Evolutionary conservation across 1,140 invertebrate species (phyloP), one percentile per base, ranked within the genome.

Genomic region (Sitodiplosis mosellana): DNA sequence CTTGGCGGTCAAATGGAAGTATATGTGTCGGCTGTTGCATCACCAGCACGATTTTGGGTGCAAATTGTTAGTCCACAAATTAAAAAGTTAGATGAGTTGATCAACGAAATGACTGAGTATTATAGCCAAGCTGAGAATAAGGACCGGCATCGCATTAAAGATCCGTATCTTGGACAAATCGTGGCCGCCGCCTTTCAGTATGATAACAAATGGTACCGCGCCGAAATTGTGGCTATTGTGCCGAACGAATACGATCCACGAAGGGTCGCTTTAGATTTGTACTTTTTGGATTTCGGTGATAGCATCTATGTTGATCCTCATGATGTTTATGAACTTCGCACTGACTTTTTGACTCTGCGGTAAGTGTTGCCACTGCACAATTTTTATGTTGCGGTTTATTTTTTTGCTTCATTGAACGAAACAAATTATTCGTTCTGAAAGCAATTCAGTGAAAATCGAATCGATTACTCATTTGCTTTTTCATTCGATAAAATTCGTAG

Each of bases 201-300:
- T 60, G 83, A 88, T 63, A 71, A 76, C 4, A 76, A 76, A 54
- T 88, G 83, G 83, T 83, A 71, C 55, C 56, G 69, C 14, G 69
- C 69, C 2, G 66, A 77, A 51, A 71, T 79, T 3, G 64, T 73
- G 22, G 71, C 72, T 42, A 64, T 80, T 14, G 62, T 68, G 33
- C 69, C 69, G 47, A 74, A 74, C 59, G 70, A 73, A 52, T 72
- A 74, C 36, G 70, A 75, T 56, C 62, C 67, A 0, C 63, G 67
- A 20, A 56, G 69, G 46, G 57, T 67, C 52, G 65, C 74, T 22
- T 75, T 80, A 0, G 73, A 77, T 54, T 64, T 88, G 4, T 83
- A 80, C 56, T 87, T 78, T 59, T 67, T 87, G 33, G 86, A 89
- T 66, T 90, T 83, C 64, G 86, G 86, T 0, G 82, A 88, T 59